phyloP scores from a whole-genome alignment of 2,888 invertebrate species.

The Papilio elwesi region DNA sequence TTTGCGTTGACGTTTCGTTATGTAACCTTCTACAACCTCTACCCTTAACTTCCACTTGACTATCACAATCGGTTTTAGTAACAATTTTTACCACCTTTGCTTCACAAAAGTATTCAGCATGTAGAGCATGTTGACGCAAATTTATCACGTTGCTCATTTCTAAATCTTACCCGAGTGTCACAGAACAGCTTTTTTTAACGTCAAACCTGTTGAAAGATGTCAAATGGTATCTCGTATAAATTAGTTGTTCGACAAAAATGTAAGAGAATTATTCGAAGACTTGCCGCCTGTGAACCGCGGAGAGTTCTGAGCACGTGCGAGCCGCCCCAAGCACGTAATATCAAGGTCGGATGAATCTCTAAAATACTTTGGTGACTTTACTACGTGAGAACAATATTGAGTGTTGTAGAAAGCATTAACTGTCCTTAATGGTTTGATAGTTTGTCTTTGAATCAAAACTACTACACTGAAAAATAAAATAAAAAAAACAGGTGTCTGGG shows the following conservation, averaged over 20 bases:
- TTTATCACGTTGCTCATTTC: no score
- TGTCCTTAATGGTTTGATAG: conserved; percentile 17
- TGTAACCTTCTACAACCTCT: no score
- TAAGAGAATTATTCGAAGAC: conserved; percentile 4
- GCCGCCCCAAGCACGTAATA: conserved; percentile 18
- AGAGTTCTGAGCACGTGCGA: conserved; percentile 26
- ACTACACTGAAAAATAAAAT: not conserved
- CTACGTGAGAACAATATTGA: conserved; percentile 31
- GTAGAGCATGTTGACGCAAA: no score
- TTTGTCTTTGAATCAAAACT: not conserved
- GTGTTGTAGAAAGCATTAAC: not conserved
- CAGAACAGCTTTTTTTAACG: not conserved
- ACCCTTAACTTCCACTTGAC: no score
- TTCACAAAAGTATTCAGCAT: no score
- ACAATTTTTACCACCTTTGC: no score
- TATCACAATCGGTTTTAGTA: no score
- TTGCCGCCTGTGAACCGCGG: conserved; percentile 2
- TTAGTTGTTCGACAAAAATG: not conserved
- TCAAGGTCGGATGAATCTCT: conserved; percentile 36
- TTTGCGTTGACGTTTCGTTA: no score
- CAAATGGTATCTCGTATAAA: not conserved
- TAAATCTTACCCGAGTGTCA: no score
- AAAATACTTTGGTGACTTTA: conserved; percentile 30
- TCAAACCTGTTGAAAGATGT: not conserved
- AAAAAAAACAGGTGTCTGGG: no score